Evolutionary conservation across 2,113 vertebrate species (phyloP).

Genomic region (Lepus europaeus): DNA sequence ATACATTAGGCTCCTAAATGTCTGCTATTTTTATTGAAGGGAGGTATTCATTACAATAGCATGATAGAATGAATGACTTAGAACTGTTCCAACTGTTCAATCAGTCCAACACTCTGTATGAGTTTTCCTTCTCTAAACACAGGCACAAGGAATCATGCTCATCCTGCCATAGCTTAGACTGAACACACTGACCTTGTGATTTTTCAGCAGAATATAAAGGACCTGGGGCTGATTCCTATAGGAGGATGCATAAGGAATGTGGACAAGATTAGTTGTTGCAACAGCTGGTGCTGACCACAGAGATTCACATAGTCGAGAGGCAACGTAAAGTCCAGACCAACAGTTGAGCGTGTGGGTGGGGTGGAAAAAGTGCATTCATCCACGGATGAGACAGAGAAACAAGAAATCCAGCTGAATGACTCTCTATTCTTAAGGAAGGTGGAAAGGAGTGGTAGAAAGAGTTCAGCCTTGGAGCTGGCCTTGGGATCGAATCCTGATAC

Average conservation of each 20-base stretch:
- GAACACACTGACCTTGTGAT: constrained; percentile 35
- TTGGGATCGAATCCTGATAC: not conserved
- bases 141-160: not conserved
- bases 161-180: constrained; percentile 7
- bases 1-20: constrained; percentile 8
- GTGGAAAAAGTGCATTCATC: constrained; percentile 43
- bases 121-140: constrained; percentile 64
- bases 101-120: not conserved
- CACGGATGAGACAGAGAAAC: not conserved
- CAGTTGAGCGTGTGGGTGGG: constrained; percentile 28
- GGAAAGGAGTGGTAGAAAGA: not conserved
- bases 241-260: not conserved
- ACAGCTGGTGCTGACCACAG: constrained; percentile 40
- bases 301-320: not conserved
- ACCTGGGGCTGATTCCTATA: constrained; percentile 13
- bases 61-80: constrained; percentile 36
- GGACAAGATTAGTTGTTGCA: not conserved
- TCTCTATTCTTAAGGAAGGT: not conserved
- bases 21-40: constrained; percentile 52
- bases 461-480: not conserved
- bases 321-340: not conserved
- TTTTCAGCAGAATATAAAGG: constrained; percentile 7
- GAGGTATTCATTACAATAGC: constrained; percentile 55
- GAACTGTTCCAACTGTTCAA: not conserved
- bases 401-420: constrained; percentile 6